phyloP scores from a whole-genome alignment of 1,140 invertebrate genomes.

The Andrena cerasifolii region DNA sequence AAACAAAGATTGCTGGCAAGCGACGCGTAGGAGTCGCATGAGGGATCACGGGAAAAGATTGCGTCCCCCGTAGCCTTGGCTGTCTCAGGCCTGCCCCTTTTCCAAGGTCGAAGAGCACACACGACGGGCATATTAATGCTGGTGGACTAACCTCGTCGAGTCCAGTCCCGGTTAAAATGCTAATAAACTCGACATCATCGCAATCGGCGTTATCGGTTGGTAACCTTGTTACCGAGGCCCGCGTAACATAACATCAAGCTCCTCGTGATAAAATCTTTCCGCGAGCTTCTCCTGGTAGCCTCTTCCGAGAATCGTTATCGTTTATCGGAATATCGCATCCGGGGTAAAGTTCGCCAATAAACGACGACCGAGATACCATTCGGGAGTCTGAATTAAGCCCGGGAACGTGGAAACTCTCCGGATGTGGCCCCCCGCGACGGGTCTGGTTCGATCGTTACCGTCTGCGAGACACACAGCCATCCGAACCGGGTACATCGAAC shows the following conservation, averaged over 20 bases:
- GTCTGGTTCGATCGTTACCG: conserved; percentile 9
- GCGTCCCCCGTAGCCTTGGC: conserved; percentile 1
- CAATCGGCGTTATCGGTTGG: too few relatives aligned
- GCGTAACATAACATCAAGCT: too few relatives aligned
- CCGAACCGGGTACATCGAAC: conserved; percentile 23
- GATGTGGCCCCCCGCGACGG: not conserved
- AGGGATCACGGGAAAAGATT: conserved; percentile 10
- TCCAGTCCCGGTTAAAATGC: too few relatives aligned
- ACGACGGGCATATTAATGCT: conserved; percentile 23
- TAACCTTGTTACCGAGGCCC: too few relatives aligned
- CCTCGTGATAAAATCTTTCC: not conserved
- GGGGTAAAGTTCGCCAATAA: not conserved
- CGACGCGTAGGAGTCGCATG: not conserved
- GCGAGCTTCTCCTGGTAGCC: not conserved
- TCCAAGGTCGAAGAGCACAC: conserved; percentile 4
- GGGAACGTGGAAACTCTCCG: not conserved
- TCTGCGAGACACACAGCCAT: not conserved
- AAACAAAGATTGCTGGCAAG: conserved; percentile 49
- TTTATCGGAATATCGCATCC: not conserved
- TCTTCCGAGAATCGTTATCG: not conserved
- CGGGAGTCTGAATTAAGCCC: not conserved
- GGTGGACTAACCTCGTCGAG: not conserved
- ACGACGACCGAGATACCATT: not conserved
- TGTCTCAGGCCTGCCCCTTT: conserved; percentile 24
- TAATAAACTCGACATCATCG: too few relatives aligned